Evolutionary conservation across 2,797 vertebrate genomes (phyloP).

Genomic region (Lophius americanus): DNA sequence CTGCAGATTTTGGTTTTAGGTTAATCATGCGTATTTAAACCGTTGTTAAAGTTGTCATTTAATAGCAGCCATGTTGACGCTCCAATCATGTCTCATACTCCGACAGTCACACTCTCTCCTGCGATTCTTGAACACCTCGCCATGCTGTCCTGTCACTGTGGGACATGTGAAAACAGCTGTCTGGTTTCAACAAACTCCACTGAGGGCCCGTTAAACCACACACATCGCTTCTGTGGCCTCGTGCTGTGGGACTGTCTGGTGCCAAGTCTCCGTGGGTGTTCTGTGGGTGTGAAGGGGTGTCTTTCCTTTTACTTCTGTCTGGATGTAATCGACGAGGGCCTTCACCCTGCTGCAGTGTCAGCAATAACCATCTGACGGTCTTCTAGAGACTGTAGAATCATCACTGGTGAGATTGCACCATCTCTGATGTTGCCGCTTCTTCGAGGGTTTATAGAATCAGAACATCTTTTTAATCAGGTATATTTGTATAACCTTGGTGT

Average conservation of each 20-base stretch:
- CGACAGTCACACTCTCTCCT: conserved; percentile 12
- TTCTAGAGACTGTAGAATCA: conserved; percentile 21
- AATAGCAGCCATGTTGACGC: conserved; percentile 24
- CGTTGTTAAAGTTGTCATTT: not conserved
- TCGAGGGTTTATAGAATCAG: not conserved
- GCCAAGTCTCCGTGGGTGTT: conserved; percentile 50
- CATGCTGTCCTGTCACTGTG: conserved; percentile 40
- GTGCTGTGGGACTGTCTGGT: conserved; percentile 36
- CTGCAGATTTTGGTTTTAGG: too few relatives aligned
- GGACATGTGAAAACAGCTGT: conserved; percentile 57
- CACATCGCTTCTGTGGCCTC: conserved; percentile 51
- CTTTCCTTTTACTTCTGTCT: conserved; percentile 33
- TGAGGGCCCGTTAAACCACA: conserved; percentile 46
- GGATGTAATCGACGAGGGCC: not conserved
- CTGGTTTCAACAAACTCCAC: conserved; percentile 37
- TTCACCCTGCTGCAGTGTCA: conserved; percentile 10
- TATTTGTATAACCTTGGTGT: too few relatives aligned
- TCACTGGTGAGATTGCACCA: conserved; percentile 26
- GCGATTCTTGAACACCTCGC: conserved; percentile 16
- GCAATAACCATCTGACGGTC: conserved; percentile 40
- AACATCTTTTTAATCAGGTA: too few relatives aligned
- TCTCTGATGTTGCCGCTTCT: conserved; percentile 8
- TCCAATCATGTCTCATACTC: conserved; percentile 38
- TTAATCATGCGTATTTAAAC: too few relatives aligned
- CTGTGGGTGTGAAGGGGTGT: conserved; percentile 14